phyloP scores from a whole-genome alignment of 2,797 vertebrate genomes.

The Rhabdomys pumilio region DNA sequence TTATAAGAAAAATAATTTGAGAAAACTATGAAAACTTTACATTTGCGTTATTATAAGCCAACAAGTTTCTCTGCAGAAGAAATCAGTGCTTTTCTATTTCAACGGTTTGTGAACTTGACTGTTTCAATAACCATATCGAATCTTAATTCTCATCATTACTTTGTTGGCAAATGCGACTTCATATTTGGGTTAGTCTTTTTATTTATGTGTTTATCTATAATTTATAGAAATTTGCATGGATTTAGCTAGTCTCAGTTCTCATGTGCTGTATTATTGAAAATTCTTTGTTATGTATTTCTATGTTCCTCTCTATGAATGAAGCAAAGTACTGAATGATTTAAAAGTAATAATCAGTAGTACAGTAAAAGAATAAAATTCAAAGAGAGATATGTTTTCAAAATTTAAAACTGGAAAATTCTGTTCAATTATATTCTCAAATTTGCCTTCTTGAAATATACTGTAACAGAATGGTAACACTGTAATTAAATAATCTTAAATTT shows the following conservation, averaged over 20 bases:
- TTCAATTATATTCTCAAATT: background rate
- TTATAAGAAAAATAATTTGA: background rate
- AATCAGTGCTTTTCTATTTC: background rate
- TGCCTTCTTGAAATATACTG: background rate
- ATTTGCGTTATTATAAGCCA: background rate
- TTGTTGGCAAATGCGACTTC: background rate
- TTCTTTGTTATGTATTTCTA: background rate
- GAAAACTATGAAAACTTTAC: background rate
- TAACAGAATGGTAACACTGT: background rate
- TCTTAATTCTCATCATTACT: background rate
- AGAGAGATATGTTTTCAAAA: background rate
- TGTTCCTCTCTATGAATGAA: background rate
- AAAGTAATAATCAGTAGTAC: background rate
- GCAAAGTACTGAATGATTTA: background rate
- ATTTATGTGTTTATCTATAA: background rate
- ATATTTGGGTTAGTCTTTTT: background rate
- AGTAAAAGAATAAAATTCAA: background rate
- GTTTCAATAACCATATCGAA: background rate
- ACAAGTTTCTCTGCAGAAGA: slow-evolving; percentile 1
- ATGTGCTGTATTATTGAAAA: background rate
- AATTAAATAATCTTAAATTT: background rate
- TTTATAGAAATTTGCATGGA: background rate
- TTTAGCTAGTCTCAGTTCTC: background rate
- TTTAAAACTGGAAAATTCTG: background rate
- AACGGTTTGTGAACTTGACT: background rate